phyloP scores from a whole-genome alignment of 2,113 vertebrate species.

The Leptobrachium ailaonicum region DNA sequence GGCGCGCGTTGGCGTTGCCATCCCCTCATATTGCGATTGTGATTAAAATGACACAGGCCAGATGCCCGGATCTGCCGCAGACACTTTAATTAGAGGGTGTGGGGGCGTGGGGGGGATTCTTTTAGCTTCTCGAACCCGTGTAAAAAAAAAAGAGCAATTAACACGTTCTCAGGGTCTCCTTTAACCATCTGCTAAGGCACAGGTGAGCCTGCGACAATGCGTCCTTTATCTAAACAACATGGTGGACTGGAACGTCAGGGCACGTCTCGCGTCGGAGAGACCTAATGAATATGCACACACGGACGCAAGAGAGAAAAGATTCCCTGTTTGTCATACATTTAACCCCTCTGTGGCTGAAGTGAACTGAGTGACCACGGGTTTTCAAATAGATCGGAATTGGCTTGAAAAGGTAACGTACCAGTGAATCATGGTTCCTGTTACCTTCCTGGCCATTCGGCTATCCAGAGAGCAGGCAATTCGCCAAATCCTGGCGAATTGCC shows the following conservation, averaged over 20 bases:
- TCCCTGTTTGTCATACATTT: background rate
- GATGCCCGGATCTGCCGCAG: slow-evolving; percentile 66
- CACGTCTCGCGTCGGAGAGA: background rate
- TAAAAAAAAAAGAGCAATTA: slow-evolving; percentile 68
- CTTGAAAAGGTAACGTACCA: too few species aligned
- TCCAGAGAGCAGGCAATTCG: too few species aligned
- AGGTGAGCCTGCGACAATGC: slow-evolving; percentile 61
- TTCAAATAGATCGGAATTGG: too few species aligned
- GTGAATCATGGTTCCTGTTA: too few species aligned
- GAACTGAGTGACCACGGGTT: too few species aligned
- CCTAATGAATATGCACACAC: background rate
- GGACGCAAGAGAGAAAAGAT: background rate
- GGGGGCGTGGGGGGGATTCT: slow-evolving; percentile 55
- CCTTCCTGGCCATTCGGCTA: too few species aligned
- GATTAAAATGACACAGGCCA: slow-evolving; percentile 64
- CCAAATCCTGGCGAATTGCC: too few species aligned
- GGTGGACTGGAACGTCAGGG: slow-evolving; percentile 44
- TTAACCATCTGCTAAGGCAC: slow-evolving; percentile 64
- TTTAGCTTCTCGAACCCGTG: slow-evolving; percentile 52
- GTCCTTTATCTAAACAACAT: slow-evolving; percentile 47
- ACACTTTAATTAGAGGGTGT: slow-evolving; percentile 67
- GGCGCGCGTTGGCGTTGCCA: background rate
- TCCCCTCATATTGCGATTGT: slow-evolving; percentile 38
- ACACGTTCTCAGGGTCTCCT: slow-evolving; percentile 52
- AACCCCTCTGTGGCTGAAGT: background rate